Evolutionary conservation across 2,888 invertebrate genomes (phyloP).

Genomic region (Caenorhabditis zanzibari): DNA sequence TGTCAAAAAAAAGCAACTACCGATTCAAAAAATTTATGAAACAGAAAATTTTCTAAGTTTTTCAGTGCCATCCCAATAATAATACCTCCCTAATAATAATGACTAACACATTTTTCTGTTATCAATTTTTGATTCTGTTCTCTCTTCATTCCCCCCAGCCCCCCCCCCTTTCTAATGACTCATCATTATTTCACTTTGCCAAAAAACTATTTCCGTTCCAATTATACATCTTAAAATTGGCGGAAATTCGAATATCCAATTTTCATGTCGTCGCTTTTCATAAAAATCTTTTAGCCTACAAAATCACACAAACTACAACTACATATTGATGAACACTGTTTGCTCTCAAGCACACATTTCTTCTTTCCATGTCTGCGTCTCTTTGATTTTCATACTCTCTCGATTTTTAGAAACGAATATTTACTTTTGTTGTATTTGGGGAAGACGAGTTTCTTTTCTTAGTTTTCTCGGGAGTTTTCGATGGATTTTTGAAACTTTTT

Average conservation of each 20-base stretch:
- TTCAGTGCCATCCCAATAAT: too few relatives aligned
- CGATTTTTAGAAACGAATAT: background rate
- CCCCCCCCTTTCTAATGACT: background rate
- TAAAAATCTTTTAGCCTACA: too few relatives aligned
- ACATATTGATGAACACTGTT: conserved; percentile 27
- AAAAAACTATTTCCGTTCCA: conserved; percentile 7
- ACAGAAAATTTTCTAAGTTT: background rate
- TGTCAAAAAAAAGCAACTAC: background rate
- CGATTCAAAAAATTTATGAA: background rate
- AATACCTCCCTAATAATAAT: background rate
- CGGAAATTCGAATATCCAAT: conserved; percentile 10
- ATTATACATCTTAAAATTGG: background rate
- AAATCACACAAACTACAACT: conserved; percentile 45
- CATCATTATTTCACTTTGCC: background rate
- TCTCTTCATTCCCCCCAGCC: background rate
- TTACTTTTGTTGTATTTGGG: conserved; percentile 6
- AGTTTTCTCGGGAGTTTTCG: background rate
- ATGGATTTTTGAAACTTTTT: background rate
- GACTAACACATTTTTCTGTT: background rate
- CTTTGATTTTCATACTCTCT: background rate
- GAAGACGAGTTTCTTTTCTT: background rate
- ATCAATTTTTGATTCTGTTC: too few relatives aligned
- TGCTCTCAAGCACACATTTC: conserved; percentile 21
- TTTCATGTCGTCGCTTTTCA: too few relatives aligned
- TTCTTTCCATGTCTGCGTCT: conserved; percentile 21